Percentiles rank a stretch among this genome's conserved stretches.
phyloP scores from a whole-genome alignment of 2,797 vertebrate genomes.

The Florisuga fusca region DNA sequence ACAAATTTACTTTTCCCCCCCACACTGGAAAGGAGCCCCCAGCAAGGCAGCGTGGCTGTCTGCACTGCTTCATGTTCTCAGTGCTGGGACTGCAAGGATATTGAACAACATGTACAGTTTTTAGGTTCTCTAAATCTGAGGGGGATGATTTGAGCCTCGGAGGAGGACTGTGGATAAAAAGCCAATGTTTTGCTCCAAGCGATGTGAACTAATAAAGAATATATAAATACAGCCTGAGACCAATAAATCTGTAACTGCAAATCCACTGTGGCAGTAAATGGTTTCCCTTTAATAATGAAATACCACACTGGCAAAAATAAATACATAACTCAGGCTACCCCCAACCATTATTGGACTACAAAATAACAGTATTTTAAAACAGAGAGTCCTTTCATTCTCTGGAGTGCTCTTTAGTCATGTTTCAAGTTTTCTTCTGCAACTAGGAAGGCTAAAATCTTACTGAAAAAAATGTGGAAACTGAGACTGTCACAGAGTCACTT shows the following conservation, averaged over 20 bases:
- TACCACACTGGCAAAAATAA: conserved; percentile 46
- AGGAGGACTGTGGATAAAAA: conserved; percentile 27
- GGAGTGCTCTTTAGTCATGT: neutral
- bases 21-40: neutral
- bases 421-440: conserved; percentile 21
- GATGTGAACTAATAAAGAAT: conserved; percentile 44
- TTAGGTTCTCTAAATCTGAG: conserved; percentile 25
- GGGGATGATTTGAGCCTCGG: conserved; percentile 23
- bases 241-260: conserved; percentile 58
- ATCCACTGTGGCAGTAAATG: conserved; percentile 43
- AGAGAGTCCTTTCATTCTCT: conserved; percentile 27
- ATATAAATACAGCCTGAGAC: conserved; percentile 48
- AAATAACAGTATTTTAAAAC: conserved; percentile 26
- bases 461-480: neutral
- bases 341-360: neutral
- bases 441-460: neutral
- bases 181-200: conserved; percentile 37
- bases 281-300: conserved; percentile 63
- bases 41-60: neutral
- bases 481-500: neutral
- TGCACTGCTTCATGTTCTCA: neutral
- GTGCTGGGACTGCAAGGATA: neutral
- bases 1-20: neutral
- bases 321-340: conserved; percentile 18
- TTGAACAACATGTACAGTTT: conserved; percentile 30